Evolutionary conservation across 1,140 invertebrate genomes (phyloP), one percentile per base, ranked within the genome.

Genomic region (Papilio glaucus): DNA sequence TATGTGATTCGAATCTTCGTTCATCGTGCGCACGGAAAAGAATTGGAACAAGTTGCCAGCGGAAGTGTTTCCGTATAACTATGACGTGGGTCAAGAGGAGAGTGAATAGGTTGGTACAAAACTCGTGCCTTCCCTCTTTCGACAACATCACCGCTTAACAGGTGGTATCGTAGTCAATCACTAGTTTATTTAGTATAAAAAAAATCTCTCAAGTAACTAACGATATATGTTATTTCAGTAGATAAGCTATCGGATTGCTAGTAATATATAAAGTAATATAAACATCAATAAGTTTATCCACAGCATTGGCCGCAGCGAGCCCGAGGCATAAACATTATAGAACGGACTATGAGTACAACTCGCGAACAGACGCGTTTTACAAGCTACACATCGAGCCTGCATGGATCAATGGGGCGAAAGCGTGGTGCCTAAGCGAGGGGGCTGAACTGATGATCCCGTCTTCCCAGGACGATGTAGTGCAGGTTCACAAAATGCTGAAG

Each of bases 401-500:
- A 3, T 18, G 2, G 9, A 15, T 71, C 7, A 61, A 42, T 0
- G 21, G 45, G 5, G 74, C 77, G 12, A 53, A 38, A 7, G 8
- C n/a, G 0, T 15, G 79, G 0, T 89, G 87, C 61, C 4, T 61
- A 9, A 6, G 49, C 1, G 87, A 89, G 42, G 84, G 85, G 0
- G 79, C 79, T 0, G n/a, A 63, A 1, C 77, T 85, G 3, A 82
- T 86, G 81, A 18, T 77, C 0, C 71, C 77, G 0, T 21, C 13
- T 0, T 77, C 75, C 7, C 57, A 79, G 7, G 15, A 73, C 0
- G 85, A 89, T 49, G 62, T 85, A n/a, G 60, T 67, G 0, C 77
- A 85, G 60, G 69, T 80, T 0, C 85, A 89, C 13, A 79, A 71
- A 1, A 82, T 87, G 84, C 71, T 87, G 3, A 89, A 89, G 71